These are phyloP conservation scores for Geopemphigus sp. DNA, from an alignment of 1,140 invertebrate species.

Conservation along the genomic window DNA sequence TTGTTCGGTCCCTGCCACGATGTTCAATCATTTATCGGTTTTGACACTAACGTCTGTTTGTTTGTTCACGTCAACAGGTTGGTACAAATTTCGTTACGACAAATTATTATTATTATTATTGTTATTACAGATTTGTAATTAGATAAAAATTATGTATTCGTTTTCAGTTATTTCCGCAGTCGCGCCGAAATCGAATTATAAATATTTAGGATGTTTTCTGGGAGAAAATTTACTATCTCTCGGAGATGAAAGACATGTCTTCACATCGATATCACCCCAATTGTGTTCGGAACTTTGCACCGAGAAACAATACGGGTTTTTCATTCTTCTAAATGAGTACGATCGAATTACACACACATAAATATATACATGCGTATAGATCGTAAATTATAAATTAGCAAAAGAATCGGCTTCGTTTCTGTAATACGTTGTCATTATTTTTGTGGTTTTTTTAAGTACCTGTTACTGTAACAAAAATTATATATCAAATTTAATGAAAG, in stretches of 20 bases:
- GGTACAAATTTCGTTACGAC: too few relatives aligned
- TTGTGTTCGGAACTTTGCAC: background rate
- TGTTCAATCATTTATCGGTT: too few relatives aligned
- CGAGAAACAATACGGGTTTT: background rate
- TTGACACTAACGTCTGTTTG: too few relatives aligned
- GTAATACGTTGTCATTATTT: background rate
- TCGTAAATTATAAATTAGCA: too few relatives aligned
- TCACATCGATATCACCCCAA: background rate
- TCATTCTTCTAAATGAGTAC: background rate
- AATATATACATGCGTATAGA: too few relatives aligned
- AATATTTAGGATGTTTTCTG: background rate
- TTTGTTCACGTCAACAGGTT: too few relatives aligned
- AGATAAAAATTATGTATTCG: too few relatives aligned
- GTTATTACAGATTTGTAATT: too few relatives aligned
- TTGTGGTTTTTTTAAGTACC: background rate
- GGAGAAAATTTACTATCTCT: slow-evolving; percentile 7
- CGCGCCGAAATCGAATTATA: background rate
- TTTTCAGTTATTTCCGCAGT: background rate
- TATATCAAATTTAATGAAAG: background rate
- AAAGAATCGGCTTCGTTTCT: too few relatives aligned
- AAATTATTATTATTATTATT: too few relatives aligned
- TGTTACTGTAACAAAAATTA: slow-evolving; percentile 17
- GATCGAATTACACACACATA: too few relatives aligned
- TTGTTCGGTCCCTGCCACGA: too few relatives aligned
- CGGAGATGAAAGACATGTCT: background rate